Evolutionary conservation across 2,113 vertebrate species (phyloP).

Genomic region (Potamarius usumacintae): DNA sequence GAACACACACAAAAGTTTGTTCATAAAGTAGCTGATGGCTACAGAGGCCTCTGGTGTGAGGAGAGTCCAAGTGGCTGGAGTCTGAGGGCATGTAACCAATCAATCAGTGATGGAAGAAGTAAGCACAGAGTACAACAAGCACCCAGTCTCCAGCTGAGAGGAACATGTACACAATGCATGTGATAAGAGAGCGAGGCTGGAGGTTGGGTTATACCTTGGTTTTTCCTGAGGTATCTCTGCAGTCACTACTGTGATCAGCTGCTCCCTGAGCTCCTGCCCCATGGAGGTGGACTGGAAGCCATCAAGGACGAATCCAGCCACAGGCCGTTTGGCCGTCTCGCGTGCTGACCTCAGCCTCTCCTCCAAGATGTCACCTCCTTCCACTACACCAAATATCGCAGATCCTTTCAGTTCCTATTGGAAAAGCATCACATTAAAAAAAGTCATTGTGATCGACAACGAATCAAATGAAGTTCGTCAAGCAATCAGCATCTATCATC

Average conservation of each 20-base stretch:
- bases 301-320: slow-evolving; percentile 93
- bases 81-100: slow-evolving; percentile 17
- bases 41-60: slow-evolving; percentile 17
- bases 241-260: slow-evolving; percentile 81
- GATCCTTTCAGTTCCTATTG: slow-evolving; percentile 80
- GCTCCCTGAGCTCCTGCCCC: slow-evolving; percentile 75
- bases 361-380: slow-evolving; percentile 88
- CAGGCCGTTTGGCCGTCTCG: slow-evolving; percentile 91
- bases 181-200: neutral
- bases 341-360: slow-evolving; percentile 88
- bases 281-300: slow-evolving; percentile 81
- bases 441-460: neutral
- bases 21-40: slow-evolving; percentile 10
- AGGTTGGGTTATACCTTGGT: slow-evolving; percentile 77
- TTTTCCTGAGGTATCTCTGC: slow-evolving; percentile 89
- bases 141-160: slow-evolving; percentile 7
- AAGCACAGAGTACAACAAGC: neutral
- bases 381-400: slow-evolving; percentile 86
- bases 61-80: slow-evolving; percentile 37
- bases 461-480: neutral
- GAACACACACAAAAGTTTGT: slow-evolving; percentile 35
- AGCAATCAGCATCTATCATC: neutral
- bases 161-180: neutral
- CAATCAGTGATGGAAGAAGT: slow-evolving; percentile 16
- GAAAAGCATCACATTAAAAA: neutral